Conservation (phyloP, 2,113 vertebrate species). For the Nothoprocta pentlandii region DNA sequence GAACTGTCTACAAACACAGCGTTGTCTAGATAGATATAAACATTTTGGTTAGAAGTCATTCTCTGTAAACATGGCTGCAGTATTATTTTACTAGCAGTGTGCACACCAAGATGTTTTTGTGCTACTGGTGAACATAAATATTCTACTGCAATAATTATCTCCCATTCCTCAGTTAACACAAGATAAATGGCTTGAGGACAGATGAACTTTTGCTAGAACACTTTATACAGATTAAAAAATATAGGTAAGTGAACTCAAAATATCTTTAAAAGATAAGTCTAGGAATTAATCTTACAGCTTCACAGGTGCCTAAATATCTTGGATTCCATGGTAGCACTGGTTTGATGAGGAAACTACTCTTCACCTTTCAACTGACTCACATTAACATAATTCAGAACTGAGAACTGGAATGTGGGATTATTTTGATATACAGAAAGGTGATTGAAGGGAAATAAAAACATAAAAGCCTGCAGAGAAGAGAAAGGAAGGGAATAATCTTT, state of each 20-base stretch:
- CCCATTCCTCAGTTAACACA: neutral
- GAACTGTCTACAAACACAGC: neutral
- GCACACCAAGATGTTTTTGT: neutral
- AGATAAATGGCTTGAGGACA: neutral
- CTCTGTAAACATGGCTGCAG: neutral
- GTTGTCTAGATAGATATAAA: rapidly evolving
- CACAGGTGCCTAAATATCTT: neutral
- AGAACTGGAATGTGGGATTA: neutral
- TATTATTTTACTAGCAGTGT: neutral
- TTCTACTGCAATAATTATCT: neutral
- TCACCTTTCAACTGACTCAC: neutral
- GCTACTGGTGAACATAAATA: neutral
- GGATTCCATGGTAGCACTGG: neutral
- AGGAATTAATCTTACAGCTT: neutral
- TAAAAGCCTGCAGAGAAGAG: neutral
- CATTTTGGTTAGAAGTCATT: neutral
- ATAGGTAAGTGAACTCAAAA: neutral
- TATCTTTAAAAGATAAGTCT: neutral
- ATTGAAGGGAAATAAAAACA: slow-evolving; percentile 28
- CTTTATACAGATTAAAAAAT: neutral
- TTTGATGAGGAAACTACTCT: neutral
- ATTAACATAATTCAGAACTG: neutral
- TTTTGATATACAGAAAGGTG: slow-evolving; percentile 10
- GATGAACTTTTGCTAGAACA: neutral
- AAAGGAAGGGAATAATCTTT: slow-evolving; percentile 50